phyloP scores from a whole-genome alignment of 2,797 vertebrate genomes.

The Acestrorhynchus altus region DNA sequence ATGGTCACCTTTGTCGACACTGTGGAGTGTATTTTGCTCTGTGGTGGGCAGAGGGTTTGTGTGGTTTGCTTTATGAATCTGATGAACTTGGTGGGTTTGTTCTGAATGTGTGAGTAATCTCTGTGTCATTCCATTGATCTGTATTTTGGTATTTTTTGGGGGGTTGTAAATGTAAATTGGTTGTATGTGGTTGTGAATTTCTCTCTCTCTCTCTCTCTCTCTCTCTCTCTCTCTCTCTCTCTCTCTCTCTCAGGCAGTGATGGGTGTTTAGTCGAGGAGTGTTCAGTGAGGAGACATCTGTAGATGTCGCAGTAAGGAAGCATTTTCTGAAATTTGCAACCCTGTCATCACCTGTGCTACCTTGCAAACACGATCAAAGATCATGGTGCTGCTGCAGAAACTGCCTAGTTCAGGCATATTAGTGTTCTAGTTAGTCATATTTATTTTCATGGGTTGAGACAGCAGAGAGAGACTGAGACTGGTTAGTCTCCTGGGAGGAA shows the following conservation, averaged over 20 bases:
- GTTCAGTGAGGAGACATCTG: neutral
- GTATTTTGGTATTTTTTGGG: no score
- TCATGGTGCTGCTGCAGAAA: neutral
- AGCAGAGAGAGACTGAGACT: neutral
- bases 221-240: neutral
- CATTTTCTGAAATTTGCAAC: neutral
- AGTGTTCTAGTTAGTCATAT: neutral
- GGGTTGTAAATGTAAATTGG: no score
- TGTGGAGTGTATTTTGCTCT: no score
- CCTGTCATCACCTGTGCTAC: conserved; percentile 17
- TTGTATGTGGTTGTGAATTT: no score
- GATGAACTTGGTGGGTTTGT: no score
- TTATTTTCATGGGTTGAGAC: neutral
- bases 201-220: neutral
- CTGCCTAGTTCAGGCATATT: neutral
- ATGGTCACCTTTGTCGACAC: no score
- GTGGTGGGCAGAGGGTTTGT: no score
- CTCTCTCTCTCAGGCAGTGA: conserved; percentile 9
- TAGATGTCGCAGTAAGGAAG: neutral
- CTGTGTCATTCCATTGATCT: no score
- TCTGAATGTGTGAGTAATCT: no score
- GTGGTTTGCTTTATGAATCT: no score
- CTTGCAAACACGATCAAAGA: conserved; percentile 22
- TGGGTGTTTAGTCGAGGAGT: conserved; percentile 24
- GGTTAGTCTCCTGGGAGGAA: no score